Base-by-base conservation (phyloP, 2,888 invertebrate species). In the Diaprepes abbreviatus region DNA sequence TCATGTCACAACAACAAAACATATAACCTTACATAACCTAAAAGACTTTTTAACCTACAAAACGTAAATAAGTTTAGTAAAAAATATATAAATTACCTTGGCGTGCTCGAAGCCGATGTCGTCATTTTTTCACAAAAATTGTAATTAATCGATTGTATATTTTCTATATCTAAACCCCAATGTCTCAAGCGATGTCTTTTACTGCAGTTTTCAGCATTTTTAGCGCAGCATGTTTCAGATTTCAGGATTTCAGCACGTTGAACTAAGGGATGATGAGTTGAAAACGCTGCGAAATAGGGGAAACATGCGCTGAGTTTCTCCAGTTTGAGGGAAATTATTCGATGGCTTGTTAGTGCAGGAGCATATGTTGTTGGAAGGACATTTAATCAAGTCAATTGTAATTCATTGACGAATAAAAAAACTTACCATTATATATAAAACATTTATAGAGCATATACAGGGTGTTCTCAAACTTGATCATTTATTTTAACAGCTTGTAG, bases 301-400 rank as follows among this genome's bases (percentile, higher is more conserved):
- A 57, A 57, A 63, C 68, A 68, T 68, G 68, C 68, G 68, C 68
- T 28, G 10, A 33, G 9, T 35, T 66, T 66, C 55, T 64, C 55
- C 65, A 65, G 35, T 55, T 57, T 65, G 24, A 65, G 7, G 45
- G 48, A 45, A 50, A 50, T 14, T 33, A n/a, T 31, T 45, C 33
- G 57, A 40, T 58, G 52, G 52, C 24, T 9, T 24, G 33, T 62
- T 67, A 67, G 67, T 67, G 4, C 21, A 48, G 36, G 62, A n/a
- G 36, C 12, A 21, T 21, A 57, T 24, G 24, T 10, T 17, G 2
- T 2, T 1, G 14, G 14, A 48, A 28, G 1, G 1, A 12, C 6
- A 10, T n/a, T n/a, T n/a, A n/a, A n/a, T n/a, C n/a, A n/a, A n/a
- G n/a, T n/a, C n/a, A n/a, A n/a, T n/a, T n/a, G n/a, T n/a, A n/a